Evolutionary conservation across 2,888 invertebrate genomes (phyloP), one percentile per base, ranked within the genome.

Genomic region (Chrysomela aeneicollis): DNA sequence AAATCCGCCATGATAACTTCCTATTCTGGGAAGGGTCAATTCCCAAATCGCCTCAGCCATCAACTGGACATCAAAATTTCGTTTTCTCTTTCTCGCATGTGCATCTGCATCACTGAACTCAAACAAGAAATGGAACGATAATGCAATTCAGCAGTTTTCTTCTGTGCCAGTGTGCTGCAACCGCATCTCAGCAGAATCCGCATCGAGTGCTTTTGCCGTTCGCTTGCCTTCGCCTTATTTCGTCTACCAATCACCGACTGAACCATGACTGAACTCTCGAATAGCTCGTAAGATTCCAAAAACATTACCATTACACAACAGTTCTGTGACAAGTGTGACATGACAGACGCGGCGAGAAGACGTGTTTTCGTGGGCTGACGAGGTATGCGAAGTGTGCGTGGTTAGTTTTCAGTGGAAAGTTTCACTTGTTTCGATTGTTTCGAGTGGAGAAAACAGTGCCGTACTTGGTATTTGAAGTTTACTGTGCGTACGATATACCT

Each of bases 271-370:
- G 35, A 35, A 35, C n/a, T 42, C 42, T 42, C 42, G 15, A 42
- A n/a, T 15, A 42, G 15, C n/a, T 42, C 42, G 42, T n/a, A 42
- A 42, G 42, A 42, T 42, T 42, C 42, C 42, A 42, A 42, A 42
- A 42, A 42, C 42, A 26, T 26, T 26, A 26, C 26, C 26, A 26
- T 42, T 42, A 42, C 42, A 42, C 42, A 42, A 42, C 42, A 42
- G 42, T 42, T 42, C n/a, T 15, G n/a, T 42, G 42, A 42, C 15
- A 42, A n/a, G 42, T 15, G n/a, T 42, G 42, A 42, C 15, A 42
- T 42, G 42, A n/a, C 42, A 15, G 42, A 42, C 26, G 42, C 8
- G 12, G 32, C 3, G 3, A 26, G 26, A 26, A 26, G 26, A 10
- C 6, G 35, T 42, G 42, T 42, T 42, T 42, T 42, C 42, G 42